Base-by-base conservation (phyloP, 2,888 invertebrate genomes). In the Drosophila conformis region DNA sequence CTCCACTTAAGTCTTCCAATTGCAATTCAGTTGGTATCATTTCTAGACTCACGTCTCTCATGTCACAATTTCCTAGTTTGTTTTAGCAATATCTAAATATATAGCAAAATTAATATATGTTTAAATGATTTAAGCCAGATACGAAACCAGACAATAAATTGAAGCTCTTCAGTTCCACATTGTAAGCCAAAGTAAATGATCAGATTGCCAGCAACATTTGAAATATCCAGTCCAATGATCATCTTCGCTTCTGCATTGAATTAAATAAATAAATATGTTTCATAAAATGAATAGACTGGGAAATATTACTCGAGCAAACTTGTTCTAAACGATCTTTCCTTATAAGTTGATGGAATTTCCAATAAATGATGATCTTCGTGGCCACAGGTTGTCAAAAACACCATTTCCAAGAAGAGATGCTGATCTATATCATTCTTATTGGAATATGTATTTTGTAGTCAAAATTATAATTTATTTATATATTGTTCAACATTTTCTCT, bases 201-300 rank as follows among this genome's bases (percentile, higher is more conserved):
- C 4, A 8, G 1, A 46, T 21, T 1, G 21, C 21, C 21, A 7
- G 7, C 13, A 15, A 21, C 4, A 15, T 46, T 25, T 15, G 4
- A 5, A 1, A 18, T 27, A 27, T 49, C 18, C n/a, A 51, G 0
- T 51, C 8, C 29, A 51, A 29, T 6, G 6, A n/a, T 15, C 4
- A 25, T 10, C 10, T 25, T 13, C 4, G 1, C 18, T n/a, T 15
- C 42, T 46, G 1, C 21, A 33, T 4, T 11, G 10, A 52, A 21
- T 2, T 11, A 29, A 38, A 31, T 2, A 10, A 11, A 29, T 1
- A 29, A 29, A 6, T 15, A 29, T 29, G 1, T 57, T 40, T n/a
- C 4, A 21, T 8, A 5, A 13, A 35, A 10, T 31, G 0, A 1
- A 13, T 29, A 1, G 0, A n/a, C 31, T n/a, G 1, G 6, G 0